Percentiles rank a stretch among this genome's conserved stretches.
Evolutionary conservation across 1,140 invertebrate genomes (phyloP).

Genomic region (Oppia nitens): DNA sequence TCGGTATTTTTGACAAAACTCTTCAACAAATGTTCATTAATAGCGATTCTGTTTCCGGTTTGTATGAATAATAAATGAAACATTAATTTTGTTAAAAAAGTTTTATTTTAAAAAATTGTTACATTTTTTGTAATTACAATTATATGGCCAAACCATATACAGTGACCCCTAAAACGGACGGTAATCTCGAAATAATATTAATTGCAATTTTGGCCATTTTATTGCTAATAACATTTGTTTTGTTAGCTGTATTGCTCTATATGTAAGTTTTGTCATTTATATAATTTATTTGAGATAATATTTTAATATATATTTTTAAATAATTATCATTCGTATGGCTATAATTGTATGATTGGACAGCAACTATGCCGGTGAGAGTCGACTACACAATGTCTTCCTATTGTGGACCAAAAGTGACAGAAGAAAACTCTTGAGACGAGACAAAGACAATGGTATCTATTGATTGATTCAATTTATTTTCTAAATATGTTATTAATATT

Average conservation of each 20-base stretch:
- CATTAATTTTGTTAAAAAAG: no score
- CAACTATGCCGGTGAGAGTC: conserved; percentile 10
- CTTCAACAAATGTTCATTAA: no score
- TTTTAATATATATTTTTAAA: conserved; percentile 10
- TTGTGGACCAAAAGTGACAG: conserved; percentile 9
- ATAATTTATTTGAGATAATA: conserved; percentile 6
- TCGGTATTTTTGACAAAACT: no score
- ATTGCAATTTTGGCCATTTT: conserved; percentile 2
- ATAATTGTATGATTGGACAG: neutral
- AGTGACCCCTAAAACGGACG: neutral
- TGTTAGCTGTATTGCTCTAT: conserved; percentile 14
- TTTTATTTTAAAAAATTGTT: no score
- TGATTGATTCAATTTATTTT: neutral
- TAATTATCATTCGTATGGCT: conserved; percentile 1
- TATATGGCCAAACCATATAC: neutral
- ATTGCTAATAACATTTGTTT: conserved; percentile 9
- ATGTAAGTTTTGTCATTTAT: conserved; percentile 12
- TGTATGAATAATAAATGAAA: no score
- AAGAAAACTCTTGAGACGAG: neutral
- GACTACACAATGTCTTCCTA: conserved; percentile 2
- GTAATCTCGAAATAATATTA: conserved; percentile 8
- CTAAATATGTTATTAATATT: no score
- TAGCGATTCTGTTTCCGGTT: no score
- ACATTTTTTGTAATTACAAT: no score
- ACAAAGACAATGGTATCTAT: neutral